Percentiles rank a stretch among this genome's conserved stretches.
These are phyloP conservation scores for Drosophila trapezifrons DNA, from an alignment of 1,140 invertebrate genomes.

Conservation along the genomic window DNA sequence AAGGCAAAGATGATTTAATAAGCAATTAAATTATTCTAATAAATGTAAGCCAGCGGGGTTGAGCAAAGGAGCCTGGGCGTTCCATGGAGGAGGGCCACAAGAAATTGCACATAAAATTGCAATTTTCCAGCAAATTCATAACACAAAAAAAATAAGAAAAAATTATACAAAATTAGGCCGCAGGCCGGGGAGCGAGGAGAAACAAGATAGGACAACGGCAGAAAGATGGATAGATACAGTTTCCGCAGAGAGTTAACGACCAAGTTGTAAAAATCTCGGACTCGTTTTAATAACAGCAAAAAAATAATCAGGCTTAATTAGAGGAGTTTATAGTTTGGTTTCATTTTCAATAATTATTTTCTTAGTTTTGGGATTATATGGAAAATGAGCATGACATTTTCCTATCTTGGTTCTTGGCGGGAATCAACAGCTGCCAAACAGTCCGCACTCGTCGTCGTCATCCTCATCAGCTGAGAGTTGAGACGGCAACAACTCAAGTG, in stretches of 20 bases:
- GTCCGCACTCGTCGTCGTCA: slow-evolving; percentile 53
- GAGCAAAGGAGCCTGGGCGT: slow-evolving; percentile 31
- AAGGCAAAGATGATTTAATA: slow-evolving; percentile 75
- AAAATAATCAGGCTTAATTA: slow-evolving; percentile 8
- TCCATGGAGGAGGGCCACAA: slow-evolving; percentile 36
- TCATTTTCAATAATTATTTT: not conserved
- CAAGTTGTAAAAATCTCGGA: slow-evolving; percentile 19
- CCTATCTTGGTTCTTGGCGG: not conserved
- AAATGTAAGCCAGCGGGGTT: slow-evolving; percentile 50
- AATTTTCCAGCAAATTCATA: slow-evolving; percentile 81
- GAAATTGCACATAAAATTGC: slow-evolving; percentile 80
- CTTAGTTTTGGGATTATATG: not conserved
- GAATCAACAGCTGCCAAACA: slow-evolving; percentile 69
- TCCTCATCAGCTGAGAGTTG: slow-evolving; percentile 47
- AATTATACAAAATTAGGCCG: slow-evolving; percentile 76
- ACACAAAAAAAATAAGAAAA: slow-evolving; percentile 37
- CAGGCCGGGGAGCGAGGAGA: slow-evolving; percentile 32
- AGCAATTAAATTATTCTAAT: slow-evolving; percentile 82
- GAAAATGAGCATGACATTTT: not conserved
- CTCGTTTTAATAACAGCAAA: slow-evolving; percentile 4
- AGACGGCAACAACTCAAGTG: slow-evolving; percentile 72
- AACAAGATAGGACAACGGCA: slow-evolving; percentile 1
- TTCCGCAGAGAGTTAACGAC: slow-evolving; percentile 1
- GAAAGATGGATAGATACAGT: slow-evolving; percentile 16
- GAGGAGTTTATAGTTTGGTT: slow-evolving; percentile 7